phyloP scores from a whole-genome alignment of 2,797 vertebrate genomes.

The Siniperca scherzeri region DNA sequence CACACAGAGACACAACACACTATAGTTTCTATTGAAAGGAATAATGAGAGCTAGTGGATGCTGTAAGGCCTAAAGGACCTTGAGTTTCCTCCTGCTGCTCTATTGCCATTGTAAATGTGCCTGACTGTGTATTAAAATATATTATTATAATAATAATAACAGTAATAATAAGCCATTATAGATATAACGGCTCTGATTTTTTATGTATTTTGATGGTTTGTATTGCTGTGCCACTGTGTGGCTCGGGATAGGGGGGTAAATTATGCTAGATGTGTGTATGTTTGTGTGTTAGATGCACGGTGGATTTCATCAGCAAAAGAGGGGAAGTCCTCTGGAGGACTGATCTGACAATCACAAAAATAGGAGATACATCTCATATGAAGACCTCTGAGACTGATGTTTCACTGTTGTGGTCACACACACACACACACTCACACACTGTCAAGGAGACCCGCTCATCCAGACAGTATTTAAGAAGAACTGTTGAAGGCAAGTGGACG shows the following conservation, averaged over 20 bases:
- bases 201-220: conserved; percentile 72
- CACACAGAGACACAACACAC: conserved; percentile 24
- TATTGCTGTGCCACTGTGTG: conserved; percentile 86
- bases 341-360: conserved; percentile 65
- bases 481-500: conserved; percentile 15
- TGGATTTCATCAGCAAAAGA: conserved; percentile 56
- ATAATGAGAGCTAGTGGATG: conserved; percentile 25
- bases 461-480: conserved; percentile 51
- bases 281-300: conserved; percentile 64
- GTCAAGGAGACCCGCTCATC: conserved; percentile 43
- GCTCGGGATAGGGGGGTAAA: conserved; percentile 82
- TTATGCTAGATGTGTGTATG: conserved; percentile 81
- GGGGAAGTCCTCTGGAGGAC: conserved; percentile 43
- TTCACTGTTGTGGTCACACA: conserved; percentile 51
- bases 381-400: conserved; percentile 41
- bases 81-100: conserved; percentile 57
- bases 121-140: conserved; percentile 78
- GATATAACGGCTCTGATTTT: conserved; percentile 63
- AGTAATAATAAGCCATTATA: conserved; percentile 72
- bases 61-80: conserved; percentile 37
- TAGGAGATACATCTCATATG: conserved; percentile 13
- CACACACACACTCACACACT: conserved; percentile 28
- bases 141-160: conserved; percentile 62
- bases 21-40: conserved; percentile 39
- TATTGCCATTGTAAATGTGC: conserved; percentile 83